phyloP scores from a whole-genome alignment of 2,797 vertebrate species.

The Trachops cirrhosus region DNA sequence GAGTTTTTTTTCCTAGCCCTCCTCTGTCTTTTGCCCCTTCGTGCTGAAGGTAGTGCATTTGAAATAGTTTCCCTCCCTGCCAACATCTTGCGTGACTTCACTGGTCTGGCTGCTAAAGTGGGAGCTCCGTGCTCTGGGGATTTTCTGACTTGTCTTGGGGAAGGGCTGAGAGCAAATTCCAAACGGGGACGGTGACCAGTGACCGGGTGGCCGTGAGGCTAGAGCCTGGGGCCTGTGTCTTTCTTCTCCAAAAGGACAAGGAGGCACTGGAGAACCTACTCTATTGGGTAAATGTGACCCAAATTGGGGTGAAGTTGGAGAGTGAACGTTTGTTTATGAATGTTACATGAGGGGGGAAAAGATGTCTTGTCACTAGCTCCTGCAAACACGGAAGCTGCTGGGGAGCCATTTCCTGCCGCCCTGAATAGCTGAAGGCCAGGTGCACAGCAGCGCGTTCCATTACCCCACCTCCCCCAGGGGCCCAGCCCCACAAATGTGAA shows the following conservation, averaged over 20 bases:
- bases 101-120: background rate
- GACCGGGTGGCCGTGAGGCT: background rate
- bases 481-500: slow-evolving; percentile 12
- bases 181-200: background rate
- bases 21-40: background rate
- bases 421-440: background rate
- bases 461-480: background rate
- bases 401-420: slow-evolving; percentile 28
- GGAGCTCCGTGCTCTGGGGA: fast-evolving
- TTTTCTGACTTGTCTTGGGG: background rate
- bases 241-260: background rate
- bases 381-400: slow-evolving; percentile 15
- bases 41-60: background rate
- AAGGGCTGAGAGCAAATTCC: background rate
- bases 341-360: background rate
- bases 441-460: fast-evolving
- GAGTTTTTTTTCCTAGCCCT: background rate
- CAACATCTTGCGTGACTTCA: background rate
- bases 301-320: slow-evolving; percentile 1
- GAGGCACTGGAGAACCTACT: slow-evolving; percentile 18
- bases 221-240: background rate
- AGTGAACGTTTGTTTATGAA: slow-evolving; percentile 22
- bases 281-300: background rate
- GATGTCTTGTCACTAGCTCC: slow-evolving; percentile 53
- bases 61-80: background rate